Base-by-base conservation (phyloP, 1,140 invertebrate species). In the Magallana gigas region DNA sequence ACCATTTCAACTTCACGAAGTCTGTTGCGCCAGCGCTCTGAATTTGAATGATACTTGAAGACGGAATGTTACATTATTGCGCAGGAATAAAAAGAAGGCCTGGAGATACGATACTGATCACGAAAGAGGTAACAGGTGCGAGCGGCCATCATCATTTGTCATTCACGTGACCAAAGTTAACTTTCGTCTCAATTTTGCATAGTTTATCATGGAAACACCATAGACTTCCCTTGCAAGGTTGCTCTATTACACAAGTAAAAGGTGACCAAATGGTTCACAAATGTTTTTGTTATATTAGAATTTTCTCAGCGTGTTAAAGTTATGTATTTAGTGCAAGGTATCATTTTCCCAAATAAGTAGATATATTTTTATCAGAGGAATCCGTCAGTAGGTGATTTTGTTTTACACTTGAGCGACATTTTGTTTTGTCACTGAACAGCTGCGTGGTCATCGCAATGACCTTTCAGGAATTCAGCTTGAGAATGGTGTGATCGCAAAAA, bases 31-130 rank as follows among this genome's bases (percentile, higher is more conserved):
- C 23, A 76, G 68, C 68, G 12, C 68, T 18, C 18, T 12, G 23
- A 76, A 64, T 64, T 29, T 76, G 23, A 76, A 76, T 76, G 68
- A 76, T 12, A 76, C 68, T 76, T 76, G 68, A 76, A 76, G 68
- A 76, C 68, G 36, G 36, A 76, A 76, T 76, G 68, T 76, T 76
- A 29, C 68, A 76, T 18, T 76, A 62, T 62, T 62, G 60, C 14
- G 11, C 60, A 62, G n/a, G 60, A 62, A 62, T 62, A 76, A 76
- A 76, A 76, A 76, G 68, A 76, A 76, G 68, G 68, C 68, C 68
- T 76, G 68, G 23, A 76, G 68, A 76, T 29, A 76, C 36, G 68
- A 29, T 29, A 76, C 68, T 29, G 68, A 76, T 76, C 68, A 76
- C 68, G 68, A 11, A 76, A 29, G 14, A 8, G 23, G 68, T 29